These are phyloP conservation scores for Scyliorhinus canicula DNA, from an alignment of 2,797 vertebrate species.

Conservation along the genomic window DNA sequence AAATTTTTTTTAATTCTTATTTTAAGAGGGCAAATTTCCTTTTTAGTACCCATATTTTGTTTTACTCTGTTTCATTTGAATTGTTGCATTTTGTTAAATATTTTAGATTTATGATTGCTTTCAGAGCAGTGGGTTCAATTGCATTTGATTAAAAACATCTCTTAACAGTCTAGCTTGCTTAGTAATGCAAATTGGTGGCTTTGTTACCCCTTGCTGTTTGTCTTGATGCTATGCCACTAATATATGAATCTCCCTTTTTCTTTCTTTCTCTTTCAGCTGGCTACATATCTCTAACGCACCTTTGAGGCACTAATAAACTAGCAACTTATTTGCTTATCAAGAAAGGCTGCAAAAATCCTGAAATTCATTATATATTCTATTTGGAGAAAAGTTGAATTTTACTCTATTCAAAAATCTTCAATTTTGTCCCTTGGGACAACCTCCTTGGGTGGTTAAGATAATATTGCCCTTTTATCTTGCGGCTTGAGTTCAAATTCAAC, in stretches of 20 bases:
- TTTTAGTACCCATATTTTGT: not conserved
- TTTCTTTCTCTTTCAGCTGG: conserved; percentile 35
- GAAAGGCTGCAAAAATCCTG: not conserved
- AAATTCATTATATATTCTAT: not conserved
- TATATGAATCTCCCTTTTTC: conserved; percentile 18
- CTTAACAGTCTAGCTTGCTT: not conserved
- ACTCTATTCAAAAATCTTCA: not conserved
- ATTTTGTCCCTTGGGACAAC: not conserved
- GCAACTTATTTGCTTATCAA: conserved; percentile 18
- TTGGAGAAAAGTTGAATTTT: not conserved
- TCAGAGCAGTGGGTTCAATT: conserved; percentile 1
- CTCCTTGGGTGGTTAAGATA: not conserved
- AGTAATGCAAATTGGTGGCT: not conserved
- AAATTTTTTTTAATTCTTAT: not conserved
- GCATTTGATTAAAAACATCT: conserved; percentile 5
- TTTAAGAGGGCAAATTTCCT: not conserved
- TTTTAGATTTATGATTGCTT: not conserved
- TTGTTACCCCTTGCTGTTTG: not conserved
- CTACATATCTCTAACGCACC: conserved; percentile 17
- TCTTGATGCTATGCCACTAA: conserved; percentile 32
- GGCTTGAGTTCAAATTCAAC: conserved; percentile 28
- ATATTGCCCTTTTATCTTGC: not conserved
- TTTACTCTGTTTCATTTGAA: too few relatives aligned
- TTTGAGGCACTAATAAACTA: conserved; percentile 35
- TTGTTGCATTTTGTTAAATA: conserved; percentile 5